phyloP scores from a whole-genome alignment of 2,888 invertebrate species.

The Drosophila vallismaia region DNA sequence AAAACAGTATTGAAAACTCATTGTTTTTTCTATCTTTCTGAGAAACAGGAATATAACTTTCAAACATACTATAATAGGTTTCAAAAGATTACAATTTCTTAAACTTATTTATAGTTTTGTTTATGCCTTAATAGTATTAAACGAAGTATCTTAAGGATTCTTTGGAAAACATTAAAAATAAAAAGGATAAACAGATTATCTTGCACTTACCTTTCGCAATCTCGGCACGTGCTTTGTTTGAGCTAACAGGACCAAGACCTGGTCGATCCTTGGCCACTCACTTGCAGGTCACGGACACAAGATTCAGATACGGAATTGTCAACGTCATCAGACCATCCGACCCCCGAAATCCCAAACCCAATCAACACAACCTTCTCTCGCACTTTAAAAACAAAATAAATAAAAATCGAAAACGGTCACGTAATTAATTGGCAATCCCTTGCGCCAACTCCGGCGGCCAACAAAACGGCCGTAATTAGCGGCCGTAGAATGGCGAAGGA shows the following conservation, averaged over 20 bases:
- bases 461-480: slow-evolving; percentile 33
- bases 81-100: not conserved
- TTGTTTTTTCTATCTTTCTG: not conserved
- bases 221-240: slow-evolving; percentile 52
- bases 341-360: slow-evolving; percentile 14
- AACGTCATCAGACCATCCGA: not conserved
- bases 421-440: slow-evolving; percentile 63
- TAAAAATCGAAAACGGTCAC: slow-evolving; percentile 61
- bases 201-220: slow-evolving; percentile 1
- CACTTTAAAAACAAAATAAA: not conserved
- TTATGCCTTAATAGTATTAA: not conserved
- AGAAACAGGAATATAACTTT: not conserved
- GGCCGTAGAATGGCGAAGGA: slow-evolving; percentile 41
- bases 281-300: slow-evolving; percentile 60
- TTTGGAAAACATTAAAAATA: not conserved
- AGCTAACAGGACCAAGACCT: slow-evolving; percentile 5
- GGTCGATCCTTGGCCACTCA: slow-evolving; percentile 43
- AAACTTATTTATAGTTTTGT: not conserved
- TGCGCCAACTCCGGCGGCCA: slow-evolving; percentile 53
- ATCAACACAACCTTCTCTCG: not conserved
- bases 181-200: not conserved
- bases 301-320: slow-evolving; percentile 12
- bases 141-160: not conserved
- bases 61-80: not conserved
- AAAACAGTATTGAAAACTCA: not conserved